Conservation (phyloP, 2,797 vertebrate genomes). For the Chelonia mydas region DNA sequence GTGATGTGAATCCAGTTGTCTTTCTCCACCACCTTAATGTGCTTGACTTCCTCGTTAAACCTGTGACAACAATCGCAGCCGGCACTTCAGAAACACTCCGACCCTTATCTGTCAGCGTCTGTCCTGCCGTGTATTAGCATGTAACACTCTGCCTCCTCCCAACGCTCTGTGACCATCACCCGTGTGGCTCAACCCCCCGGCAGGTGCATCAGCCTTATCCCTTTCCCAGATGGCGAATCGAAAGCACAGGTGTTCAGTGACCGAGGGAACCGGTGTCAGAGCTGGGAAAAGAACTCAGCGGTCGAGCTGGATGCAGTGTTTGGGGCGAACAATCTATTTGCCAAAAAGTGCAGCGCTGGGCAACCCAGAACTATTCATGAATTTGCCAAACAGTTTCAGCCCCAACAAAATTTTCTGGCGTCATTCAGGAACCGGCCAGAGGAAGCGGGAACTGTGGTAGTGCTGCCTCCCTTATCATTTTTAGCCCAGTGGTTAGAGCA, state of each 20-base stretch:
- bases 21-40: conserved; percentile 98
- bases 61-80: conserved; percentile 66
- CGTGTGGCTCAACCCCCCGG: background rate
- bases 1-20: conserved; percentile 99
- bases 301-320: background rate
- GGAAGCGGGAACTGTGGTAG: background rate
- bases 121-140: accelerated
- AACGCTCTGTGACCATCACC: background rate
- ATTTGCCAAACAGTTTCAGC: background rate
- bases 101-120: accelerated
- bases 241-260: background rate
- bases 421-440: background rate
- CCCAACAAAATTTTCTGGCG: background rate
- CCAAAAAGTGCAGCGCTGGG: background rate
- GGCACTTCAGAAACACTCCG: accelerated
- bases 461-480: background rate
- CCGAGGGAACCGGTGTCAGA: background rate
- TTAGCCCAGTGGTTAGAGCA: background rate
- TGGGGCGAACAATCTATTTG: background rate
- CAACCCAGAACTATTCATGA: background rate
- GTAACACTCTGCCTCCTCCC: background rate
- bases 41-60: conserved; percentile 98
- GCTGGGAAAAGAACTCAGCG: background rate
- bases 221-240: background rate
- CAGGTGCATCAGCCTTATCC: no score